Evolutionary conservation across 1,140 invertebrate genomes (phyloP).

Genomic region (Pissodes strobi): DNA sequence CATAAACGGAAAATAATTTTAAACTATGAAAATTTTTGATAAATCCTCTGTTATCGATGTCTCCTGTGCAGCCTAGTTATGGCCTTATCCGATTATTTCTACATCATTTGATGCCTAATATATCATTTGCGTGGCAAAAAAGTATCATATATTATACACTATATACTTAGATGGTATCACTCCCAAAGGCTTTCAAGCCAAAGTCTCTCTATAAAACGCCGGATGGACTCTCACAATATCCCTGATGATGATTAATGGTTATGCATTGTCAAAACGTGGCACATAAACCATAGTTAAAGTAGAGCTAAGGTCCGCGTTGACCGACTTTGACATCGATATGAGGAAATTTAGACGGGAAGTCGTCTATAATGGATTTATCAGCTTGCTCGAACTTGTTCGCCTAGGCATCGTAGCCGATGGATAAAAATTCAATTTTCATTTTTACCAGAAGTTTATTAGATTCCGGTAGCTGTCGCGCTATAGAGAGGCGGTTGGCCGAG

Average conservation of each 20-base stretch:
- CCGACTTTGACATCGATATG: not conserved
- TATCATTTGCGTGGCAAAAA: no score
- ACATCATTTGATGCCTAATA: no score
- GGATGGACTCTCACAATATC: not conserved
- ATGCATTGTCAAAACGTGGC: not conserved
- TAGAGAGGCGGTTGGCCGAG: no score
- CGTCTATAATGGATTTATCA: slow-evolving; percentile 1
- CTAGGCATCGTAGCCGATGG: not conserved
- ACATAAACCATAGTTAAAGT: slow-evolving; percentile 3
- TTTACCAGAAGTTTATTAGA: no score
- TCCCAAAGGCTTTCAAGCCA: not conserved
- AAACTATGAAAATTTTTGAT: no score
- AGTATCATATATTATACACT: no score
- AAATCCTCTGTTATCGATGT: no score
- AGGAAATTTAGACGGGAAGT: slow-evolving; percentile 1
- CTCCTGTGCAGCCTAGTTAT: no score
- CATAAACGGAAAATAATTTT: no score
- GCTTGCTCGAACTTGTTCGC: not conserved
- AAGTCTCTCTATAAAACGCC: not conserved
- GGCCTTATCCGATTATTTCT: no score
- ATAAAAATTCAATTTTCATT: not conserved
- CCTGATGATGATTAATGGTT: slow-evolving; percentile 10
- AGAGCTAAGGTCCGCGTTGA: not conserved
- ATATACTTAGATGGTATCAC: not conserved
- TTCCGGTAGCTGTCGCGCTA: no score